Percentiles rank a stretch among this genome's conserved stretches.
These are phyloP conservation scores for Drosophila watanabei DNA, from an alignment of 1,140 invertebrate species.

Conservation along the genomic window DNA sequence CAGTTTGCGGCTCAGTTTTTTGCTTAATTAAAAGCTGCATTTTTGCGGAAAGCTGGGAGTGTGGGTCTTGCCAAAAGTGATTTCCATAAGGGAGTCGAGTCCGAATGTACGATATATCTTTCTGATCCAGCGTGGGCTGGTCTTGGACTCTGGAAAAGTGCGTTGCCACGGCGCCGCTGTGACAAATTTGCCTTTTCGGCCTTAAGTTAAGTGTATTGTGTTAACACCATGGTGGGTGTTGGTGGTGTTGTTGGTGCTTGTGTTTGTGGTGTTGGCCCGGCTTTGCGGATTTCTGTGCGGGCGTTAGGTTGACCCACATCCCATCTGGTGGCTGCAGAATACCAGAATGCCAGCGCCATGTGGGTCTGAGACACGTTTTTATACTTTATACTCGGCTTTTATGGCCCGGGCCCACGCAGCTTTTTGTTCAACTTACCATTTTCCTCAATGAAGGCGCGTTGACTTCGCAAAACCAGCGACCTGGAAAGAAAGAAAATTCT, in stretches of 20 bases:
- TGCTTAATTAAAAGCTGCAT: slow-evolving; percentile 67
- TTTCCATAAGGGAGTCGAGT: slow-evolving; percentile 53
- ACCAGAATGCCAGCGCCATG: slow-evolving; percentile 40
- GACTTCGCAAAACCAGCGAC: slow-evolving; percentile 83
- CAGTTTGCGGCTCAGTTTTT: slow-evolving; percentile 40
- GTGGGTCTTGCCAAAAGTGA: slow-evolving; percentile 50
- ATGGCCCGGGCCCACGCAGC: slow-evolving; percentile 53
- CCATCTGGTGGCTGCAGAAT: slow-evolving; percentile 49
- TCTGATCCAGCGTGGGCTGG: slow-evolving; percentile 25
- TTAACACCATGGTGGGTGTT: slow-evolving; percentile 44
- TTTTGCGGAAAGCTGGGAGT: slow-evolving; percentile 8
- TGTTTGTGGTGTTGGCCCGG: slow-evolving; percentile 45
- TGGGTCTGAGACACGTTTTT: slow-evolving; percentile 69
- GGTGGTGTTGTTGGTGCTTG: no score
- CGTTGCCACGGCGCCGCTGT: slow-evolving; percentile 59
- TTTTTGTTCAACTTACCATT: slow-evolving; percentile 73
- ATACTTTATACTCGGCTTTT: slow-evolving; percentile 39
- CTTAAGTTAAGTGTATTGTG: slow-evolving; percentile 58
- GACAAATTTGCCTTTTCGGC: slow-evolving; percentile 71
- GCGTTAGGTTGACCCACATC: slow-evolving; percentile 80
- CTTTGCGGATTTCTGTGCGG: slow-evolving; percentile 55
- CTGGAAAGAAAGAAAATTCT: slow-evolving; percentile 62
- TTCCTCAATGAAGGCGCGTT: slow-evolving; percentile 84
- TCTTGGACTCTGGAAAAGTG: slow-evolving; percentile 62
- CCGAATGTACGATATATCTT: slow-evolving; percentile 20